Evolutionary conservation across 1,140 invertebrate genomes (phyloP).

Genomic region (Planococcus citri): DNA sequence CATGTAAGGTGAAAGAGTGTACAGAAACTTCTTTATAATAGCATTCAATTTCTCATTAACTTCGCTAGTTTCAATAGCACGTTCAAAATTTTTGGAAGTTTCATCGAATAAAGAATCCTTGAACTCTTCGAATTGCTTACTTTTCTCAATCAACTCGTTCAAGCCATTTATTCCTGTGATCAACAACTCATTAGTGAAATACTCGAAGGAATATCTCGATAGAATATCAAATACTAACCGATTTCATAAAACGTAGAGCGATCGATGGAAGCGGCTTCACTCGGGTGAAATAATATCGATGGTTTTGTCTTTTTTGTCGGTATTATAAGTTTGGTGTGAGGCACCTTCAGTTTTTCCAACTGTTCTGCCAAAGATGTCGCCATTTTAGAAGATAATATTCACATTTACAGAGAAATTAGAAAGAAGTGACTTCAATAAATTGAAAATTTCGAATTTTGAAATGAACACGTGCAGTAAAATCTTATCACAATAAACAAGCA

Average conservation of each 20-base stretch:
- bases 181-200: conserved; percentile 22
- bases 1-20: conserved; percentile 74
- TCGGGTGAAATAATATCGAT: conserved; percentile 77
- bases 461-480: too few species aligned
- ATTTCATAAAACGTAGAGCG: conserved; percentile 70
- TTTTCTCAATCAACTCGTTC: conserved; percentile 60
- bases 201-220: not conserved
- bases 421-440: too few species aligned
- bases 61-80: conserved; percentile 58
- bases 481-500: too few species aligned
- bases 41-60: conserved; percentile 63
- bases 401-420: too few species aligned
- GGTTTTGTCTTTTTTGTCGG: conserved; percentile 53
- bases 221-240: conserved; percentile 39
- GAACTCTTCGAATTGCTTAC: conserved; percentile 57
- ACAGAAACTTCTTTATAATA: conserved; percentile 65
- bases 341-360: conserved; percentile 60
- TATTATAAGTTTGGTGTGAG: conserved; percentile 57
- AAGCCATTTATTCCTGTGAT: conserved; percentile 54
- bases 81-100: conserved; percentile 58
- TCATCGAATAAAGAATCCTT: conserved; percentile 61
- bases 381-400: conserved; percentile 23
- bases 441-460: too few species aligned
- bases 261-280: conserved; percentile 74
- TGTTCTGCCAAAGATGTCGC: conserved; percentile 68